Percentiles rank a stretch among this genome's conserved stretches.
Evolutionary conservation across 2,888 invertebrate genomes (phyloP).

Genomic region (Frankliniella intonsa): DNA sequence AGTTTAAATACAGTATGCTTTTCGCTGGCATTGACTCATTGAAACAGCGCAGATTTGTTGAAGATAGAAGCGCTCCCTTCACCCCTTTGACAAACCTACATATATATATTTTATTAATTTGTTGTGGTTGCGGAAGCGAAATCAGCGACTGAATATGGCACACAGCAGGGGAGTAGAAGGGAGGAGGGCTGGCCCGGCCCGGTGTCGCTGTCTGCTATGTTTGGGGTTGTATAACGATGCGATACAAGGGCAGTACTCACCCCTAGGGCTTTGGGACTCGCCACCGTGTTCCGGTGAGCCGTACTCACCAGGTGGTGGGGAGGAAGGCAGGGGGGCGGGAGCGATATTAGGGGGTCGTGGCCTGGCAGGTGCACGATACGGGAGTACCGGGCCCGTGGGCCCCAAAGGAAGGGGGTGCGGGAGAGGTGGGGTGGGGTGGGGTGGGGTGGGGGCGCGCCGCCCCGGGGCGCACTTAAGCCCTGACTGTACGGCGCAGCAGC

Average conservation of each 20-base stretch:
- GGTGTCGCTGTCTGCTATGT: background rate
- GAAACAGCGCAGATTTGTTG: no score
- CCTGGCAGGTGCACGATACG: slow-evolving; percentile 23
- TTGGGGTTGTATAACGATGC: background rate
- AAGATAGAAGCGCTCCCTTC: no score
- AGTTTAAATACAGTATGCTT: no score
- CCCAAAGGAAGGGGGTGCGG: background rate
- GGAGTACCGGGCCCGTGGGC: background rate
- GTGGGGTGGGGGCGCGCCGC: background rate
- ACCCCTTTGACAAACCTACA: no score
- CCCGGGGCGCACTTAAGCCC: slow-evolving; percentile 1
- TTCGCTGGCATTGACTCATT: no score
- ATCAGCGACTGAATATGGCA: no score
- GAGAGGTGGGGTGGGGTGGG: background rate
- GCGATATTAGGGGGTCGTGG: background rate
- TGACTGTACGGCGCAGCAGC: background rate
- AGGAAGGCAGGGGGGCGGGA: background rate
- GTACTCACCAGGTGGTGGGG: background rate
- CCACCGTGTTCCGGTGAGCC: no score
- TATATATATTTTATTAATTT: no score
- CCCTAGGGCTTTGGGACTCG: background rate
- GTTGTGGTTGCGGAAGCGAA: no score
- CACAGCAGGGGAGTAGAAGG: background rate
- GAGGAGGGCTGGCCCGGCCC: no score
- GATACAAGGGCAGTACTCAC: background rate